A percentile compares a stretch with the other conserved stretches of the same genome.
These are phyloP conservation scores for Parazoanthus atlanticus DNA, from an alignment of 92 coral and sea anemone genomes.

Conservation along the genomic window DNA sequence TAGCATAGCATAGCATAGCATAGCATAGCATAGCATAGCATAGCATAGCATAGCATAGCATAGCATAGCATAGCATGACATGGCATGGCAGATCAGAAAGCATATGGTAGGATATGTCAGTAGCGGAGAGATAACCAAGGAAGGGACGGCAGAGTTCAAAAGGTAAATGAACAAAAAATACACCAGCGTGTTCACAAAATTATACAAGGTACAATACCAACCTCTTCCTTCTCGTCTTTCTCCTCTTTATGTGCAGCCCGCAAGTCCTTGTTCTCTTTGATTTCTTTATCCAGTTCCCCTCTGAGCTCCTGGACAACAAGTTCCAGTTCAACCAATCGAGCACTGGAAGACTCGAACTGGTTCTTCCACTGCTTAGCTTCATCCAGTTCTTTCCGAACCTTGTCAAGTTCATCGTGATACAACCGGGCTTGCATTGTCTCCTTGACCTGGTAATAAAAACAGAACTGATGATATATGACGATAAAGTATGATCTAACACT, in stretches of 20 bases:
- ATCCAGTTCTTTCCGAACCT: slow-evolving; percentile 82
- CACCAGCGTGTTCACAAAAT: background rate
- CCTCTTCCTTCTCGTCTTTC: slow-evolving; percentile 73
- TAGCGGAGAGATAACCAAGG: too few species aligned
- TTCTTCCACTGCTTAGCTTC: slow-evolving; percentile 91
- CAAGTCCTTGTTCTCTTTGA: slow-evolving; percentile 66
- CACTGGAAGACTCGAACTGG: slow-evolving; percentile 78
- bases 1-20: too few species aligned
- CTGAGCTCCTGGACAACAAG: slow-evolving; percentile 77
- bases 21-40: too few species aligned
- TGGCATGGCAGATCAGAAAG: background rate
- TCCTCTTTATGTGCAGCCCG: slow-evolving; percentile 62
- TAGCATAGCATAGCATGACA: too few species aligned
- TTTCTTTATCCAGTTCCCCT: slow-evolving; percentile 61
- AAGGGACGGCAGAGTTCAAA: too few species aligned
- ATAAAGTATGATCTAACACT: too few species aligned
- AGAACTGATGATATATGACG: background rate
- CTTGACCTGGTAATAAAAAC: slow-evolving; percentile 52
- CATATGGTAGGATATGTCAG: background rate
- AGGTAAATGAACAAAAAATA: too few species aligned
- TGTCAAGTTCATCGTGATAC: slow-evolving; percentile 69
- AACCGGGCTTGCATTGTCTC: slow-evolving; percentile 65
- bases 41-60: background rate
- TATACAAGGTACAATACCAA: background rate
- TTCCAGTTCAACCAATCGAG: slow-evolving; percentile 77